Percentiles rank a stretch among this genome's conserved stretches.
phyloP scores from a whole-genome alignment of 2,888 invertebrate species.

The Tineola bisselliella region DNA sequence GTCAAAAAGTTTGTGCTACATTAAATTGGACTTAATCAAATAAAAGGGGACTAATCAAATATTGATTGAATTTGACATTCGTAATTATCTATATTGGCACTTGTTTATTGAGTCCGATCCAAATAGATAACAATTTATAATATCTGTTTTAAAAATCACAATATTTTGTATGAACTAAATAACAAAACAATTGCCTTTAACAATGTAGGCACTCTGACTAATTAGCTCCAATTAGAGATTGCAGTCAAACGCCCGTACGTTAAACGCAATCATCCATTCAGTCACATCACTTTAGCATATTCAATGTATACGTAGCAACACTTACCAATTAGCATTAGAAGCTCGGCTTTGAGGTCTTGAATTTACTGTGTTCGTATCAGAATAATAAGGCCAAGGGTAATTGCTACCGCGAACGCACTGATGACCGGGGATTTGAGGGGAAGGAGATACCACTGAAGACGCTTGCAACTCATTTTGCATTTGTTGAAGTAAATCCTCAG shows the following conservation, averaged over 20 bases:
- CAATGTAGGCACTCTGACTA: too few species aligned
- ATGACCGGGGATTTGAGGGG: slow-evolving; percentile 36
- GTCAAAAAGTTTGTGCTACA: neutral
- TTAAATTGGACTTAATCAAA: neutral
- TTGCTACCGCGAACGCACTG: slow-evolving; percentile 44
- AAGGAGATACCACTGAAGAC: slow-evolving; percentile 29
- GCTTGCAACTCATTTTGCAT: slow-evolving; percentile 76
- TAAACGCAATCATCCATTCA: neutral
- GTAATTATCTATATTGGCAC: neutral
- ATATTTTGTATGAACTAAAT: too few species aligned
- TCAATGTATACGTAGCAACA: slow-evolving; percentile 14
- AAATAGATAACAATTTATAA: too few species aligned
- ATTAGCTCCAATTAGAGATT: too few species aligned
- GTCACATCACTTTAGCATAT: neutral
- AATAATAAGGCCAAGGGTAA: slow-evolving; percentile 75
- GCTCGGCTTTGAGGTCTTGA: slow-evolving; percentile 52
- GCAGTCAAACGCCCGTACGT: too few species aligned
- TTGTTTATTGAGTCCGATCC: neutral
- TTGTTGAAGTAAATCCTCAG: slow-evolving; percentile 83
- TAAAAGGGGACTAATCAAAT: neutral
- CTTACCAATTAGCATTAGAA: slow-evolving; percentile 48
- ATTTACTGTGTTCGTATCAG: slow-evolving; percentile 61
- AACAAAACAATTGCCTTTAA: too few species aligned
- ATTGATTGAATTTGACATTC: neutral
- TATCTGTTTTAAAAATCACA: too few species aligned